A percentile compares a stretch with the other conserved stretches of the same genome.
phyloP scores from a whole-genome alignment of 1,140 invertebrate species.

The Grapholita molesta region DNA sequence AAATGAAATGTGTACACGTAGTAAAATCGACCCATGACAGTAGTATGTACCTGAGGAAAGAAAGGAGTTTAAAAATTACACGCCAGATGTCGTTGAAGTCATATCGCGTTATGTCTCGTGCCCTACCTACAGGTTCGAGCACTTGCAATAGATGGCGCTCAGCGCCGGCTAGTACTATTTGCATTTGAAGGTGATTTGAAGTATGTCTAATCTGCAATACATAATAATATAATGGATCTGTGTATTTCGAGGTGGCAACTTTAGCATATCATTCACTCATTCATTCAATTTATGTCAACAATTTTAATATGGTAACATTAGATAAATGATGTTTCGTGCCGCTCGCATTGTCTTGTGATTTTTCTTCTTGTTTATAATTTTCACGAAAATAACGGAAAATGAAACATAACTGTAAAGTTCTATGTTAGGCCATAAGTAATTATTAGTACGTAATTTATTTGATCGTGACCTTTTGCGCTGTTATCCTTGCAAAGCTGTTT shows the following conservation, averaged over 20 bases:
- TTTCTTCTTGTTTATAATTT: conserved; percentile 63
- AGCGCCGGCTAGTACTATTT: background rate
- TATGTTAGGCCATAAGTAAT: conserved; percentile 35
- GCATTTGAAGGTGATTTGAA: background rate
- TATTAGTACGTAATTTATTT: conserved; percentile 30
- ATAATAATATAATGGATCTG: background rate
- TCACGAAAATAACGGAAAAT: conserved; percentile 73
- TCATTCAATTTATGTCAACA: conserved; percentile 5
- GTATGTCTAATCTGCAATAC: background rate
- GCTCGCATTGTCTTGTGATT: conserved; percentile 57
- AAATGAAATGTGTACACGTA: no score
- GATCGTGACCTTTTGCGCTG: conserved; percentile 29
- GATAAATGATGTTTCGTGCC: conserved; percentile 18
- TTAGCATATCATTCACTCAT: background rate
- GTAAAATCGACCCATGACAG: no score
- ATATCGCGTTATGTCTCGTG: no score
- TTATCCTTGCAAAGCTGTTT: conserved; percentile 38
- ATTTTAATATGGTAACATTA: conserved; percentile 20
- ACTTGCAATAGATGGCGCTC: background rate
- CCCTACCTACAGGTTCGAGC: no score
- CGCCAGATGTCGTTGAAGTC: no score
- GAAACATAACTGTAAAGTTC: conserved; percentile 56
- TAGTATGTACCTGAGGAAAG: no score
- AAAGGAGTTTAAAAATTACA: no score
- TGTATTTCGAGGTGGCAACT: conserved; percentile 6